Conservation (phyloP, 2,888 invertebrate genomes). For the Acanthosoma haemorrhoidale region DNA sequence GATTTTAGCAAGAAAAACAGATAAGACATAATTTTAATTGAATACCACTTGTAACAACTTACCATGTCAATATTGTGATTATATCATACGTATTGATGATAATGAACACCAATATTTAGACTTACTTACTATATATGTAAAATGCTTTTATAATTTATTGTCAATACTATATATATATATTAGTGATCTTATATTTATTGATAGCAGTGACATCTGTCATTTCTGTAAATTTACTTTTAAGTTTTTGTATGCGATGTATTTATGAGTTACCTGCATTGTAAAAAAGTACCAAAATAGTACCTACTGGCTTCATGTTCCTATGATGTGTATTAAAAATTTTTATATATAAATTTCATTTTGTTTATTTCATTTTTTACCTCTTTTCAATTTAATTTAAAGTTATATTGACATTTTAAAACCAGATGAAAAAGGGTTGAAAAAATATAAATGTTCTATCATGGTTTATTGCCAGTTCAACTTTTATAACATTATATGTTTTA, state of each 20-base stretch:
- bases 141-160: background rate
- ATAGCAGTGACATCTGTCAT: background rate
- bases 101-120: background rate
- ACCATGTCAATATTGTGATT: background rate
- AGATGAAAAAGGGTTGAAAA: background rate
- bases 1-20: background rate
- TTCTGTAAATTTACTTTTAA: background rate
- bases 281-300: background rate
- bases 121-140: background rate
- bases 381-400: too few species aligned
- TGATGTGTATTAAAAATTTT: constrained; percentile 9
- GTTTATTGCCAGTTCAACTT: constrained; percentile 13
- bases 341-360: background rate
- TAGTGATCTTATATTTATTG: background rate
- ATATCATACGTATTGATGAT: background rate
- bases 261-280: background rate
- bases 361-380: background rate
- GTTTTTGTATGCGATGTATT: background rate
- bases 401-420: background rate
- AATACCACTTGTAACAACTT: background rate
- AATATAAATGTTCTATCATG: background rate
- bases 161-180: background rate
- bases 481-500: constrained; percentile 6
- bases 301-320: constrained; percentile 6
- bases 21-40: background rate